A percentile compares a stretch with the other conserved stretches of the same genome.
These are phyloP conservation scores for Penaeus chinensis DNA, from an alignment of 1,140 invertebrate genomes.

Conservation along the genomic window DNA sequence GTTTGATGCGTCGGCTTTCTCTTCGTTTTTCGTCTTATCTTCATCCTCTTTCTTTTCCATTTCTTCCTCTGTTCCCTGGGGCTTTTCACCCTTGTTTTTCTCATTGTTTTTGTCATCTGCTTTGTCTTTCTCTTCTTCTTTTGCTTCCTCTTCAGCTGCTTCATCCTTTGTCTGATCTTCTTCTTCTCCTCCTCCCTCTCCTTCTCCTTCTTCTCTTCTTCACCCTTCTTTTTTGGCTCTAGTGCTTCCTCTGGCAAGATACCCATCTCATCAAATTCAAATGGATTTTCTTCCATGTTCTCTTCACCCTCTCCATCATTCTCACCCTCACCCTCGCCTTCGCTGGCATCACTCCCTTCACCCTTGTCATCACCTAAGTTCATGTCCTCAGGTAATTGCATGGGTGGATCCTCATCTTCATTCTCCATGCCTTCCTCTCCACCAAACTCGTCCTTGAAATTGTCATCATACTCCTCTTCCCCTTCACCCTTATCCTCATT, in stretches of 20 bases:
- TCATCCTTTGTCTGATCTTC: constrained; percentile 58
- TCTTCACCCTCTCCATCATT: constrained; percentile 65
- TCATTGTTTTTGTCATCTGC: constrained; percentile 64
- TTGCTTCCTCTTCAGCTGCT: constrained; percentile 67
- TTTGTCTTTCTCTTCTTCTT: constrained; percentile 63
- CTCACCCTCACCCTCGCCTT: constrained; percentile 64
- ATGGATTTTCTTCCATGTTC: constrained; percentile 66
- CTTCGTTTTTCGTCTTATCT: constrained; percentile 66
- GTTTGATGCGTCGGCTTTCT: constrained; percentile 62
- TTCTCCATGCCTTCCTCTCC: constrained; percentile 70
- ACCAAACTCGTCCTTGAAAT: constrained; percentile 63
- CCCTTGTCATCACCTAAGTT: constrained; percentile 69
- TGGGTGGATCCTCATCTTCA: constrained; percentile 65
- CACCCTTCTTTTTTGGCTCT: constrained; percentile 56
- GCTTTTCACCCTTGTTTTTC: constrained; percentile 62
- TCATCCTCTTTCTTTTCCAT: constrained; percentile 50
- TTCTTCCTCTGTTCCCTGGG: constrained; percentile 62
- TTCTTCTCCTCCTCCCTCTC: constrained; percentile 59
- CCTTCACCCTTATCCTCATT: constrained; percentile 64
- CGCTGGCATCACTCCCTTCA: constrained; percentile 66
- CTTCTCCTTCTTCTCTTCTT: constrained; percentile 66
- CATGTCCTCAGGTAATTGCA: constrained; percentile 68
- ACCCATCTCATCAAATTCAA: constrained; percentile 58
- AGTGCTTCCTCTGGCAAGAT: constrained; percentile 58
- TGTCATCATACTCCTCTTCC: constrained; percentile 65